Evolutionary conservation across 1,140 invertebrate genomes (phyloP), one percentile per base, ranked within the genome.

Genomic region (Melipona quadrifasciata): DNA sequence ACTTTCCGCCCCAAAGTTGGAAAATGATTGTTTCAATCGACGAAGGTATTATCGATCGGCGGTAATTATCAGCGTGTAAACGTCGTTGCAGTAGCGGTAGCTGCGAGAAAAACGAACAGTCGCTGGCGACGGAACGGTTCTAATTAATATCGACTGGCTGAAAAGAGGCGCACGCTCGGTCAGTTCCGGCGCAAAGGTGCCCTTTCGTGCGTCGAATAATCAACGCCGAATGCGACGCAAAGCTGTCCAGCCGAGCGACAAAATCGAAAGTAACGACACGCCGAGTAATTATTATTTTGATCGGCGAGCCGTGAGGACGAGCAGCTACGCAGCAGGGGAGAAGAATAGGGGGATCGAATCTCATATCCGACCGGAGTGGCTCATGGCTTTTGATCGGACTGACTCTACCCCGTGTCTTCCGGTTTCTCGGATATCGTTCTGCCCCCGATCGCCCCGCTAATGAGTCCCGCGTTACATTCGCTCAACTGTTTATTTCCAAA

Each of bases 211-310:
- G 58, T 82, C 71, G 74, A 82, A 80, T 89, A 88, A 89, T 89
- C 53, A 77, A 75, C 72, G 53, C 16, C 67, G 76, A 80, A 73
- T 70, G 64, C 70, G 55, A 27, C 57, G 74, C 64, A 64, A 74
- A 64, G 70, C 61, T 68, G 64, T 53, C 55, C 53, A 72, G 67
- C 72, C 51, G 61, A 31, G 67, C 84, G 84, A 80, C 72, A 82
- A 85, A 84, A 91, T 91, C 87, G 87, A 84, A 88, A 86, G 82
- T 86, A 87, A 87, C 87, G 47, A 86, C 76, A 75, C 51, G 82
- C 70, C 64, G 87, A 88, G 90, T 92, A 91, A 93, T 93, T 92
- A 92, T 93, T 91, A 91, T 92, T 92, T 91, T 87, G 89, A 82
- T 91, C 89, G 85, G 21, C 86, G 68, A 86, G 51, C 88, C 86